These are phyloP conservation scores for Stenodema calcarata DNA, from an alignment of 2,888 invertebrate genomes.

Conservation along the genomic window DNA sequence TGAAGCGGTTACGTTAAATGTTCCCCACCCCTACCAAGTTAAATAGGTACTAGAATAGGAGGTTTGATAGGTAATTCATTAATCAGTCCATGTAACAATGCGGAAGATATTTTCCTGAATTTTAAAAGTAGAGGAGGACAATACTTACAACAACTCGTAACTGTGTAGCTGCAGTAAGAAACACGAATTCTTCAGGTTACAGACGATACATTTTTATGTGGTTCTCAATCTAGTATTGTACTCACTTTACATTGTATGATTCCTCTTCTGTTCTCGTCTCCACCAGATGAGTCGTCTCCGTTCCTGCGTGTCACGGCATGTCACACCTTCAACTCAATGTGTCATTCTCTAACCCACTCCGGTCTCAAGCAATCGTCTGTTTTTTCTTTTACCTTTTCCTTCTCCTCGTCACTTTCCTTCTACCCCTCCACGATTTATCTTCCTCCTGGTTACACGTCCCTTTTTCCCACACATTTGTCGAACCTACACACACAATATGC, in stretches of 20 bases:
- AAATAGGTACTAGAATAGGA: too few species aligned
- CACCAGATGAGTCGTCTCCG: not conserved
- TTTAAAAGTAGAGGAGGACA: too few species aligned
- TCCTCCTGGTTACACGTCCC: not conserved
- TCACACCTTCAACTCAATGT: not conserved
- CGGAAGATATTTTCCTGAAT: too few species aligned
- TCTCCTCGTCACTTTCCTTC: not conserved
- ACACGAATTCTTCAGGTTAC: too few species aligned
- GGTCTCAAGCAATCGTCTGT: not conserved
- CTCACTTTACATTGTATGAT: not conserved
- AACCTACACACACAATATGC: not conserved
- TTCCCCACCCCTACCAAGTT: too few species aligned
- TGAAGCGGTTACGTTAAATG: too few species aligned
- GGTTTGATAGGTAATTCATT: too few species aligned
- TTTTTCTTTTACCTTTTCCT: not conserved
- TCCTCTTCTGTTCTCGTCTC: not conserved
- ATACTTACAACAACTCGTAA: too few species aligned
- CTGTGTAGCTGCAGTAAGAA: too few species aligned
- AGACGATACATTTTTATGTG: too few species aligned
- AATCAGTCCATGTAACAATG: too few species aligned
- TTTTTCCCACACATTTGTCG: not conserved
- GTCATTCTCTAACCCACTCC: not conserved
- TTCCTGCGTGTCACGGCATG: not conserved
- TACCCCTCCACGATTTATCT: not conserved
- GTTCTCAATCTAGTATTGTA: too few species aligned